Evolutionary conservation across 1,140 invertebrate genomes (phyloP), one percentile per base, ranked within the genome.

Genomic region (Leptinotarsa defecta): DNA sequence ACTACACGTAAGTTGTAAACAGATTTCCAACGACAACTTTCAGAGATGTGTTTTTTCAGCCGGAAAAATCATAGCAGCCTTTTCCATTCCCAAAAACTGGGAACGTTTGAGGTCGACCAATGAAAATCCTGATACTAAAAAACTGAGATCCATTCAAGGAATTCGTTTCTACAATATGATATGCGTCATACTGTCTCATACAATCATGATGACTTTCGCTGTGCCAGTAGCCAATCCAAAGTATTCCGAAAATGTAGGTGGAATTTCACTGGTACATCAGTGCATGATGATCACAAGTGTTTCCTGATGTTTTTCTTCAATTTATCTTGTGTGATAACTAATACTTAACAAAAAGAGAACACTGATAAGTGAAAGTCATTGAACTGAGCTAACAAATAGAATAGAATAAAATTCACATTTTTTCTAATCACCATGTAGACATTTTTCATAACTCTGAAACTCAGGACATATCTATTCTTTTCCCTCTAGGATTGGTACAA

Each of bases 21-120:
- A 68, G 1, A 52, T 57, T 22, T 74, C 15, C 48, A 8, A 69
- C 1, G 17, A 27, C 19, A 57, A 68, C 15, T 43, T 64, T 17
- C 22, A 43, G 63, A 64, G 5, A 73, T 67, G 8, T 57, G 62
- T 63, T 52, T 76, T 80, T 75, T 73, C 72, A 81, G 80, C 27
- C 71, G 72, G 52, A 17, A 70, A 57, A 73, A 65, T 80, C 61
- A 69, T 81, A 20, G 20, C 76, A 49, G 75, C 78, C 19, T 82
- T 82, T 72, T 82, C 81, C 1, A 52, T 82, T 68, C 78, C 75
- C 13, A 81, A 71, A 74, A 82, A 82, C 49, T 82, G 78, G 76
- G 34, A 80, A 62, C 24, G 81, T 65, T 69, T 82, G 22, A 77
- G 24, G 48, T 67, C 73, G 1, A 72, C 48, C 5, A 76, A 74